phyloP scores from a whole-genome alignment of 2,888 invertebrate species.

The Polietes domitor region DNA sequence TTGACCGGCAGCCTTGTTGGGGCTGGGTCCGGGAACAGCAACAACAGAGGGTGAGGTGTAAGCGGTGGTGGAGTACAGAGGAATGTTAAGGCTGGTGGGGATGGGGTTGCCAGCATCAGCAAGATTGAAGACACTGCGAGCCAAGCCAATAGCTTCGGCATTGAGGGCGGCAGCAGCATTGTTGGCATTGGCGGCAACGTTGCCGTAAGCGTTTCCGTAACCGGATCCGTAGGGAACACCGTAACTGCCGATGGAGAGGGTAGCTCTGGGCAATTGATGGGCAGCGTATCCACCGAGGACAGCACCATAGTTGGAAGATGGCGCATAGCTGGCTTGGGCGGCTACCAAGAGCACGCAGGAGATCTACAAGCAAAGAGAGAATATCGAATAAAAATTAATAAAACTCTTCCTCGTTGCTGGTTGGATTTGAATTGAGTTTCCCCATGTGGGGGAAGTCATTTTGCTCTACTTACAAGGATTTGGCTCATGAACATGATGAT shows the following conservation, averaged over 20 bases:
- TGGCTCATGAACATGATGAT: slow-evolving; percentile 58
- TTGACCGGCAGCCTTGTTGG: slow-evolving; percentile 61
- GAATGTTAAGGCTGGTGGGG: slow-evolving; percentile 52
- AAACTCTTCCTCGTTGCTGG: neutral
- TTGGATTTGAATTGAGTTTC: neutral
- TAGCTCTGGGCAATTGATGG: slow-evolving; percentile 31
- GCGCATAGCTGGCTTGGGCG: slow-evolving; percentile 45
- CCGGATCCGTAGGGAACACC: neutral
- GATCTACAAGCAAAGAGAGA: slow-evolving; percentile 52
- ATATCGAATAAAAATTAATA: neutral
- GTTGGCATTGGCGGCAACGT: neutral
- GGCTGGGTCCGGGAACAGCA: slow-evolving; percentile 31
- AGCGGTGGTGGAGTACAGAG: slow-evolving; percentile 60
- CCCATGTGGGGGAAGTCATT: neutral
- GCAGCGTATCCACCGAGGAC: slow-evolving; percentile 48
- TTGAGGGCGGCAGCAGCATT: slow-evolving; percentile 38
- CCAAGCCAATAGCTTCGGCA: slow-evolving; percentile 42
- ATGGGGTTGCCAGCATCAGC: slow-evolving; percentile 50
- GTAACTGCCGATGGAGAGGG: slow-evolving; percentile 9
- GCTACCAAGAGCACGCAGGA: slow-evolving; percentile 63
- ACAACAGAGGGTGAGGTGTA: slow-evolving; percentile 69
- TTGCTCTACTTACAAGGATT: slow-evolving; percentile 68
- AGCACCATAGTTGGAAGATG: slow-evolving; percentile 9
- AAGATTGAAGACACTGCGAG: slow-evolving; percentile 36
- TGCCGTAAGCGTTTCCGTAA: neutral